Evolutionary conservation across 2,113 vertebrate species (phyloP).

Genomic region (Apteryx mantelli): DNA sequence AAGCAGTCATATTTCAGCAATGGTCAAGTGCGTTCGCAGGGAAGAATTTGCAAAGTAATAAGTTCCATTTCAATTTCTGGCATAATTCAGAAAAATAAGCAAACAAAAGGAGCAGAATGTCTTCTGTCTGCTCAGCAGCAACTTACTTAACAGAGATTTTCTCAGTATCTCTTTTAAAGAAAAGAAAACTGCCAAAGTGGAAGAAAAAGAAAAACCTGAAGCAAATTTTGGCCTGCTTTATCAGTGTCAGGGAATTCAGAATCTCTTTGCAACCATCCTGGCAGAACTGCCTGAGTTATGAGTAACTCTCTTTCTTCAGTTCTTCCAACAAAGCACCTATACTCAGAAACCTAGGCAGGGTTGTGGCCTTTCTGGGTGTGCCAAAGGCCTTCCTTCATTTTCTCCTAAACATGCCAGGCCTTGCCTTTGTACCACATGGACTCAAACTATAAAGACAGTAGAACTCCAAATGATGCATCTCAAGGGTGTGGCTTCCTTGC

Average conservation of each 20-base stretch:
- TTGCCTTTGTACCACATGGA: background rate
- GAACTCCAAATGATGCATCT: background rate
- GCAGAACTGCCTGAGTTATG: background rate
- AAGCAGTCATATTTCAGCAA: background rate
- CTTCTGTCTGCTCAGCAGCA: background rate
- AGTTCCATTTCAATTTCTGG: background rate
- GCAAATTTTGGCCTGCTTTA: background rate
- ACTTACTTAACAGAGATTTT: background rate
- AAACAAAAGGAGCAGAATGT: background rate
- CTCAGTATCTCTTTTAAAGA: background rate
- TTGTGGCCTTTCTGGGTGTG: background rate
- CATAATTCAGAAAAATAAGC: background rate
- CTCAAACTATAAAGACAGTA: background rate
- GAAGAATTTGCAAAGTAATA: constrained; percentile 23
- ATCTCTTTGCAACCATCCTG: background rate
- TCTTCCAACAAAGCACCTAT: background rate
- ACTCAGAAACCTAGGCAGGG: background rate
- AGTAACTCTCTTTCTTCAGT: background rate
- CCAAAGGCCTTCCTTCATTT: background rate
- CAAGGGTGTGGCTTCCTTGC: background rate
- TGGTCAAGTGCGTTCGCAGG: background rate
- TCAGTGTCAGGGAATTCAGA: background rate
- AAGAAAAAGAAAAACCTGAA: background rate
- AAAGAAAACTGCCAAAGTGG: background rate
- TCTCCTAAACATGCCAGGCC: background rate